phyloP scores from a whole-genome alignment of 2,797 vertebrate genomes.

The Zenarchopterus dispar region DNA sequence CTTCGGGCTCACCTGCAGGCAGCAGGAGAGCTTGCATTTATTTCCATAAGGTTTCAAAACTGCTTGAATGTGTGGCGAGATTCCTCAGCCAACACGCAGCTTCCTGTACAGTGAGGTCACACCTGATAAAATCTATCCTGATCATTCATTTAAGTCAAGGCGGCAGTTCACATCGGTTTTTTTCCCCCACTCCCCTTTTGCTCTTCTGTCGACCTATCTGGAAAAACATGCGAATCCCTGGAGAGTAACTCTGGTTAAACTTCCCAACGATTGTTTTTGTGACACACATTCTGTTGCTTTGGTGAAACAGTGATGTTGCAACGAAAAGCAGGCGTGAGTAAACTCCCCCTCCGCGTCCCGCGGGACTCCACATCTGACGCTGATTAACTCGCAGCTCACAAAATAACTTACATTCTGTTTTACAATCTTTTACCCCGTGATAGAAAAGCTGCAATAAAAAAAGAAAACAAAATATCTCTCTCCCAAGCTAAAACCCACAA shows the following conservation, averaged over 20 bases:
- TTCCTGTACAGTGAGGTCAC: conserved; percentile 49
- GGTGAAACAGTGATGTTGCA: conserved; percentile 11
- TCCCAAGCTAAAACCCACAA: conserved; percentile 18
- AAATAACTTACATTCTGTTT: conserved; percentile 9
- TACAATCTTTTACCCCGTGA: conserved; percentile 3
- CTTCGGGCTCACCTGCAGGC: conserved; percentile 23
- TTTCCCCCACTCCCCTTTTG: conserved; percentile 37
- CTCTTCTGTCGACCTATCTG: conserved; percentile 32
- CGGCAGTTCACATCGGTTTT: conserved; percentile 57
- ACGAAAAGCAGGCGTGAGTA: conserved; percentile 10
- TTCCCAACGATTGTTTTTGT: conserved; percentile 42
- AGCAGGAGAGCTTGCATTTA: conserved; percentile 36
- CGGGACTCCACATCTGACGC: conserved; percentile 43
- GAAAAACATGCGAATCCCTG: conserved; percentile 42
- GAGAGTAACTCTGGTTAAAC: conserved; percentile 28
- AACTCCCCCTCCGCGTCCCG: background rate
- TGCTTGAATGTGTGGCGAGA: conserved; percentile 1
- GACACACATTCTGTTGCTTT: conserved; percentile 48
- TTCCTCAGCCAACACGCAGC: conserved; percentile 28
- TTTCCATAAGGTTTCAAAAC: conserved; percentile 32
- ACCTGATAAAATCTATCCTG: conserved; percentile 45
- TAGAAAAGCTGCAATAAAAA: conserved; percentile 30
- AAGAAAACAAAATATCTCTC: conserved; percentile 22
- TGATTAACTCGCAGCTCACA: conserved; percentile 23
- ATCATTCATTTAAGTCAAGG: conserved; percentile 55